Evolutionary conservation across 2,888 invertebrate species (phyloP).

Genomic region (Luffia ferchaultella): DNA sequence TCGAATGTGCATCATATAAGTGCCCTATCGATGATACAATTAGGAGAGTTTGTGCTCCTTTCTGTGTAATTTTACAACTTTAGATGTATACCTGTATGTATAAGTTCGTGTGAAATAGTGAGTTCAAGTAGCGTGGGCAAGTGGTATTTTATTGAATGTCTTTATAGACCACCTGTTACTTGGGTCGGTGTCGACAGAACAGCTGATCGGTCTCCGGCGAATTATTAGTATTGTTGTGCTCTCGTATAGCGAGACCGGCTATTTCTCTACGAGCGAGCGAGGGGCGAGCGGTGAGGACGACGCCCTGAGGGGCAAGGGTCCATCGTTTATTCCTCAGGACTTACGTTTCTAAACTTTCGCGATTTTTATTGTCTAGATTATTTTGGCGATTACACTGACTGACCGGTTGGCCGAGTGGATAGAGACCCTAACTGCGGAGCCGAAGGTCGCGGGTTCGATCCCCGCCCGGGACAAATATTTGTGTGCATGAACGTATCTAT

Average conservation of each 20-base stretch:
- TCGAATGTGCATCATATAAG: too few species aligned
- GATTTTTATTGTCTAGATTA: slow-evolving; percentile 29
- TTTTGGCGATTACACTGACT: neutral
- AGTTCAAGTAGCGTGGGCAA: neutral
- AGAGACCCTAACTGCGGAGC: too few species aligned
- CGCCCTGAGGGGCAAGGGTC: slow-evolving; percentile 19
- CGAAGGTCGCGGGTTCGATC: too few species aligned
- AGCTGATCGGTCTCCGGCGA: slow-evolving; percentile 59
- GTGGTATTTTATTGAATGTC: slow-evolving; percentile 62
- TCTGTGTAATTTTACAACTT: too few species aligned
- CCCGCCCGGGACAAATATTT: too few species aligned
- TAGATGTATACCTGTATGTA: too few species aligned
- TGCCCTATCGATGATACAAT: too few species aligned
- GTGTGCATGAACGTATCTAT: too few species aligned
- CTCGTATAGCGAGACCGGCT: slow-evolving; percentile 50
- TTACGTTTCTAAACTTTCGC: slow-evolving; percentile 35
- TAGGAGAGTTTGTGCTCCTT: too few species aligned
- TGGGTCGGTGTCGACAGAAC: slow-evolving; percentile 59
- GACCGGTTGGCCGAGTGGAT: too few species aligned
- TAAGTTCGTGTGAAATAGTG: too few species aligned
- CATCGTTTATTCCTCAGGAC: slow-evolving; percentile 21
- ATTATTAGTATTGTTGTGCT: slow-evolving; percentile 57
- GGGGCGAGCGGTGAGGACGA: slow-evolving; percentile 29
- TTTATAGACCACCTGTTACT: slow-evolving; percentile 68
- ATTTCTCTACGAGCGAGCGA: slow-evolving; percentile 52